phyloP scores from a whole-genome alignment of 1,140 invertebrate genomes.

The Bacillus rossius region DNA sequence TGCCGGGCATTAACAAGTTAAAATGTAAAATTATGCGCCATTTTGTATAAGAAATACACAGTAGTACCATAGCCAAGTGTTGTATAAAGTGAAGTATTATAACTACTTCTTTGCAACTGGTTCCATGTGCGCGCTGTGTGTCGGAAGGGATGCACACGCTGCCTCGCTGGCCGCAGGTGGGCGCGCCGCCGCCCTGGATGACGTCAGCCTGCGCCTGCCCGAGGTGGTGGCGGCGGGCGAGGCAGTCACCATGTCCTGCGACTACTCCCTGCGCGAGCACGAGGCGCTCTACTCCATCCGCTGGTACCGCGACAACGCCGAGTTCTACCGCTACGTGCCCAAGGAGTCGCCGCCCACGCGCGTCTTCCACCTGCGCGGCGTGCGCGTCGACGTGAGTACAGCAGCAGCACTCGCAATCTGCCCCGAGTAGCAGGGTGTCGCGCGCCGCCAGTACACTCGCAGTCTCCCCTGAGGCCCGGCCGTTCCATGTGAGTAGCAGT shows the following conservation, averaged over 20 bases:
- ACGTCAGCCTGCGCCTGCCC: constrained; percentile 18
- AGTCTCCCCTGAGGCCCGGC: no score
- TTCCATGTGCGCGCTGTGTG: no score
- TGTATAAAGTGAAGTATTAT: no score
- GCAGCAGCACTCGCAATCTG: not conserved
- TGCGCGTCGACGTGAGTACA: constrained; percentile 38
- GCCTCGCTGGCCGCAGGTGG: no score
- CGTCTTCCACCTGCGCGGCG: constrained; percentile 36
- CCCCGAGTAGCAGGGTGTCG: not conserved
- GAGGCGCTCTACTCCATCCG: constrained; percentile 42
- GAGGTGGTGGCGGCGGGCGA: constrained; percentile 27
- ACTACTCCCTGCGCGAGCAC: constrained; percentile 41
- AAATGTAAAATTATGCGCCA: no score
- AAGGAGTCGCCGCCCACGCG: constrained; percentile 37
- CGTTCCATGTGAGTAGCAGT: no score
- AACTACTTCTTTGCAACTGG: no score
- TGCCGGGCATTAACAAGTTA: no score
- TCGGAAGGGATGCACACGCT: no score
- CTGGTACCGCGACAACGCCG: constrained; percentile 42
- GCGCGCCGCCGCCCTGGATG: not conserved
- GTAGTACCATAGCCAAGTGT: no score
- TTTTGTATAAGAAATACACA: no score
- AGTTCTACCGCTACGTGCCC: constrained; percentile 35
- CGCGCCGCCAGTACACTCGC: no score
- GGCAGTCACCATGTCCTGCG: constrained; percentile 33